phyloP scores from a whole-genome alignment of 2,888 invertebrate genomes.

The Blastobasis lacticolella region DNA sequence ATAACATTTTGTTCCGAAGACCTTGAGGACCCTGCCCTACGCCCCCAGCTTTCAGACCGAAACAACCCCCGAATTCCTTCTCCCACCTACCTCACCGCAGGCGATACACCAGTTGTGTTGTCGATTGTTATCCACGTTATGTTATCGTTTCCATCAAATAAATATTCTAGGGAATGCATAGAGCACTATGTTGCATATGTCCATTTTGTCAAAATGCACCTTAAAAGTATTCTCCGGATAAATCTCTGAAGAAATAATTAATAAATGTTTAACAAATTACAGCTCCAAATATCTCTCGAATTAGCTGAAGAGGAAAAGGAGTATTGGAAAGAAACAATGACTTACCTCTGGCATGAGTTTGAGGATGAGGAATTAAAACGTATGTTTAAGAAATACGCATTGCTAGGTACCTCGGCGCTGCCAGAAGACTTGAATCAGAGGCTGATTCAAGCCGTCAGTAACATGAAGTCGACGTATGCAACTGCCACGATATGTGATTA shows the following conservation, averaged over 20 bases:
- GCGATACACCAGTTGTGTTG: too few relatives aligned
- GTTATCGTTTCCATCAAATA: too few relatives aligned
- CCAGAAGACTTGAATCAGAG: conserved; percentile 78
- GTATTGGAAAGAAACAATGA: conserved; percentile 77
- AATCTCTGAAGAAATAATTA: background rate
- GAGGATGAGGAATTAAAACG: conserved; percentile 79
- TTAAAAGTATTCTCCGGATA: too few relatives aligned
- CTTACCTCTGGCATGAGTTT: conserved; percentile 82
- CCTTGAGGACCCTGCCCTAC: too few relatives aligned
- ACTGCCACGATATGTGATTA: conserved; percentile 85
- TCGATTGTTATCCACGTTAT: too few relatives aligned
- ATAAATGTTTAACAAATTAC: conserved; percentile 10
- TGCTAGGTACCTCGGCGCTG: conserved; percentile 83
- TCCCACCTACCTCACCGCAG: too few relatives aligned
- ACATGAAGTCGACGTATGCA: conserved; percentile 84
- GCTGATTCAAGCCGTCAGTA: conserved; percentile 74
- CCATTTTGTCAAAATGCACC: too few relatives aligned
- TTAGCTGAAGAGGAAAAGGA: conserved; percentile 74
- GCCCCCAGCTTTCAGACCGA: too few relatives aligned
- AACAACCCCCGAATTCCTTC: too few relatives aligned
- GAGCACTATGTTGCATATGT: too few relatives aligned
- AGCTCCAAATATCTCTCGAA: conserved; percentile 51
- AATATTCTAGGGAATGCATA: too few relatives aligned
- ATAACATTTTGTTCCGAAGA: too few relatives aligned
- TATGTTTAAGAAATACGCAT: conserved; percentile 81